These are phyloP conservation scores for Catalaphyllia jardinei DNA, from an alignment of 64 coral and sea anemone genomes.

Conservation along the genomic window DNA sequence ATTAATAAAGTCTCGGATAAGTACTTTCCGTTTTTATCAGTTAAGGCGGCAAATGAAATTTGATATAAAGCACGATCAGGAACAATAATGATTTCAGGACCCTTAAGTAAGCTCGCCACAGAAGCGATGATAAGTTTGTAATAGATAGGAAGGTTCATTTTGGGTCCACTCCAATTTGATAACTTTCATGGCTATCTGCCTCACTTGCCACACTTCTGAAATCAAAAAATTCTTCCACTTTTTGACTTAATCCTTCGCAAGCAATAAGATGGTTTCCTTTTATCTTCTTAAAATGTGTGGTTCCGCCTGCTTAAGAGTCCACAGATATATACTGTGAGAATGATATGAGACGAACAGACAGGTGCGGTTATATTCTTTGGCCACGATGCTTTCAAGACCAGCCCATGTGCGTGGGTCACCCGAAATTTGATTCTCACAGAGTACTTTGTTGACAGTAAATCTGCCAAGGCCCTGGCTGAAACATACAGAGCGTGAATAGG, in stretches of 20 bases:
- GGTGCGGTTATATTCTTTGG: not conserved
- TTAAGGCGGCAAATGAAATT: not conserved
- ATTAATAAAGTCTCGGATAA: not conserved
- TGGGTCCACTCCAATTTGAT: not conserved
- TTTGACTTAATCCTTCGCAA: not conserved
- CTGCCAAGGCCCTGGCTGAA: not conserved
- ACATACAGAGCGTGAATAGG: not conserved
- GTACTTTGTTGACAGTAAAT: not conserved
- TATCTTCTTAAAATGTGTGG: not conserved
- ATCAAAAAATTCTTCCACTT: not conserved
- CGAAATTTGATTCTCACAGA: not conserved
- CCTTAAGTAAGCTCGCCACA: not conserved
- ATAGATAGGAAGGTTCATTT: not conserved
- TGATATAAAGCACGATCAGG: not conserved
- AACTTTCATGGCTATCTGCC: not conserved
- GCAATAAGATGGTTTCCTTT: not conserved
- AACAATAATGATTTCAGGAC: too few relatives aligned
- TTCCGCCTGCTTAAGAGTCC: not conserved
- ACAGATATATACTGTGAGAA: not conserved
- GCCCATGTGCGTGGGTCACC: not conserved
- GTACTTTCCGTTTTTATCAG: not conserved
- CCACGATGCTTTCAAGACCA: not conserved
- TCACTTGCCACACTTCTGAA: not conserved
- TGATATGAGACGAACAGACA: not conserved
- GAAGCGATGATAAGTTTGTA: constrained; percentile 1